Evolutionary conservation across 2,888 invertebrate genomes (phyloP).

Genomic region (Lysandra coridon): DNA sequence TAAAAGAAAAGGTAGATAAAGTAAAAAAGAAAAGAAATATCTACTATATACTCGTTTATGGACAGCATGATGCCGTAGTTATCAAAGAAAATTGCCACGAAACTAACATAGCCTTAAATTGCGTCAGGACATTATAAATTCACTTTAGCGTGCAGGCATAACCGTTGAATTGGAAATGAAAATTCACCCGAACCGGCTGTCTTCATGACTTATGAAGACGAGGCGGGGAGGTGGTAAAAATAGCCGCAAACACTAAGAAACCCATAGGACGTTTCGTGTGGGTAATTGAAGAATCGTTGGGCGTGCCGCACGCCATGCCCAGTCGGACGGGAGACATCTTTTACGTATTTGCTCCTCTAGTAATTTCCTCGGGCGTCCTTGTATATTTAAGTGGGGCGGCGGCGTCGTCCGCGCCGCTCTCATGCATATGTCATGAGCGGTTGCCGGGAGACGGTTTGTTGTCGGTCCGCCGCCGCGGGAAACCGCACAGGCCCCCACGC

Average conservation of each 20-base stretch:
- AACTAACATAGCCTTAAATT: neutral
- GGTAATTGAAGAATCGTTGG: constrained; percentile 45
- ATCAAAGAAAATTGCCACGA: constrained; percentile 21
- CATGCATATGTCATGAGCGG: constrained; percentile 81
- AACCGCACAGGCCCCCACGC: constrained; percentile 59
- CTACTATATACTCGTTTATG: neutral
- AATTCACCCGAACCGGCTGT: constrained; percentile 60
- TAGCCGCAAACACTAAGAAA: constrained; percentile 61
- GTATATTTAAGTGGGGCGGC: constrained; percentile 69
- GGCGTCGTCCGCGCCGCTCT: constrained; percentile 66
- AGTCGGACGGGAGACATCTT: constrained; percentile 50
- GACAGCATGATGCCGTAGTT: neutral
- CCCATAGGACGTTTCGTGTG: constrained; percentile 65
- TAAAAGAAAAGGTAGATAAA: neutral
- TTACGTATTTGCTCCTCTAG: constrained; percentile 72
- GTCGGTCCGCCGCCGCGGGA: constrained; percentile 71
- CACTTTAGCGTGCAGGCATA: constrained; percentile 52
- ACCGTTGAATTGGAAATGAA: constrained; percentile 63
- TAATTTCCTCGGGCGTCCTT: constrained; percentile 74
- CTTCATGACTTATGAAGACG: constrained; percentile 71
- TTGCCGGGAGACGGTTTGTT: constrained; percentile 79
- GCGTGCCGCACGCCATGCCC: constrained; percentile 46
- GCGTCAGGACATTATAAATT: constrained; percentile 40
- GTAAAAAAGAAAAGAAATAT: neutral
- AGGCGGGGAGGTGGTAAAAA: constrained; percentile 59